Conservation (phyloP, 2,797 vertebrate species). For the Telmatherina bonti region DNA sequence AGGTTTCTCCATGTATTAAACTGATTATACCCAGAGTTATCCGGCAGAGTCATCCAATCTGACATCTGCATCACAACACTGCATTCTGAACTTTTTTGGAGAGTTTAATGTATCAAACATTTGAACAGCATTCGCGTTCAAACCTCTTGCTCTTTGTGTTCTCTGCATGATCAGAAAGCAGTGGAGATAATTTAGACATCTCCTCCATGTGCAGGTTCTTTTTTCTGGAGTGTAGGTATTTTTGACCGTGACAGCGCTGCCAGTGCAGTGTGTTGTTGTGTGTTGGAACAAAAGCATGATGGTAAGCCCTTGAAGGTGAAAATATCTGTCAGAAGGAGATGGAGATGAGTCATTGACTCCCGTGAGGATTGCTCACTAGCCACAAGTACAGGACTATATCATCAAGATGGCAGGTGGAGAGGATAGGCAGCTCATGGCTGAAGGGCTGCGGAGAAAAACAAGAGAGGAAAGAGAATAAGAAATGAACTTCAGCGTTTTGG, state of each 20-base stretch:
- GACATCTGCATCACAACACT: conserved; percentile 21
- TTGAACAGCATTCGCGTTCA: conserved; percentile 39
- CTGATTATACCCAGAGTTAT: conserved; percentile 54
- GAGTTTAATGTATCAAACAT: conserved; percentile 28
- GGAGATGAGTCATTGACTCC: conserved; percentile 65
- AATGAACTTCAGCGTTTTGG: conserved; percentile 45
- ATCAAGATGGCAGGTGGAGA: conserved; percentile 62
- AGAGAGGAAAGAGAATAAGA: conserved; percentile 52
- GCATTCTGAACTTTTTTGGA: conserved; percentile 50
- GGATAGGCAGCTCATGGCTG: conserved; percentile 29
- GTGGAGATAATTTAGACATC: conserved; percentile 62
- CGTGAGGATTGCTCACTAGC: conserved; percentile 58
- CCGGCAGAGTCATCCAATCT: conserved; percentile 52
- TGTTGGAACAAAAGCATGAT: conserved; percentile 59
- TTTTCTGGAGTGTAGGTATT: conserved; percentile 6
- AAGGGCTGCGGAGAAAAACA: conserved; percentile 41
- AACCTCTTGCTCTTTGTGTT: conserved; percentile 21
- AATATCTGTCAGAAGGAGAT: conserved; percentile 71
- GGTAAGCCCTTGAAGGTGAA: conserved; percentile 65
- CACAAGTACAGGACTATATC: conserved; percentile 62
- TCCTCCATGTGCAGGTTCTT: conserved; percentile 31
- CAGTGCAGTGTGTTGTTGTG: conserved; percentile 18
- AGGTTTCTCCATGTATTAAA: conserved; percentile 56
- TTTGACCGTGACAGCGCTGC: conserved; percentile 27
- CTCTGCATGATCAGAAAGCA: conserved; percentile 35